Conservation (phyloP, 1,140 invertebrate species). For the Drosophila nasuta region DNA sequence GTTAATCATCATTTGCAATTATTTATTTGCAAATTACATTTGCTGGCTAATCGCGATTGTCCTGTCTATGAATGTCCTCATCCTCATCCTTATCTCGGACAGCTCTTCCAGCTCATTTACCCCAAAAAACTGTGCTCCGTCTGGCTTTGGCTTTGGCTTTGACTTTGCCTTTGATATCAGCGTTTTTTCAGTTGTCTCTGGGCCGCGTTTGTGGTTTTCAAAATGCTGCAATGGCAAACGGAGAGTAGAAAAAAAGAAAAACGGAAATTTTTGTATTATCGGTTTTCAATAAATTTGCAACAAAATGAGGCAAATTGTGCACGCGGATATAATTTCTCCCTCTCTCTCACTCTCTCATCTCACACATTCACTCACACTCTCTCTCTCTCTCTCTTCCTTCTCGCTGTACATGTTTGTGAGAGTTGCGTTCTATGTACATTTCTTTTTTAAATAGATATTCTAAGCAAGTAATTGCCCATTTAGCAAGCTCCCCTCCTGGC, state of each 20-base stretch:
- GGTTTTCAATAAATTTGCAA: slow-evolving; percentile 75
- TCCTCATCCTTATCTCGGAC: slow-evolving; percentile 31
- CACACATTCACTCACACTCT: no score
- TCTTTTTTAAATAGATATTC: slow-evolving; percentile 17
- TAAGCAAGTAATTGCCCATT: slow-evolving; percentile 3
- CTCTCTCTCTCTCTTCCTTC: background rate
- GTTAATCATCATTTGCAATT: slow-evolving; percentile 44
- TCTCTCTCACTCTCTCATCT: background rate
- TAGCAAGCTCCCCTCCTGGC: background rate
- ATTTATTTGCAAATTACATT: slow-evolving; percentile 47
- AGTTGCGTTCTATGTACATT: background rate
- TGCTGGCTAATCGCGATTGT: slow-evolving; percentile 18
- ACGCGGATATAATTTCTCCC: slow-evolving; percentile 4
- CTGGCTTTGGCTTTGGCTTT: background rate
- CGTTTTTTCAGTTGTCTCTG: background rate
- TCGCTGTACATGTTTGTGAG: slow-evolving; percentile 6
- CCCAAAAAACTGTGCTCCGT: slow-evolving; percentile 11
- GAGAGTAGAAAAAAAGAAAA: slow-evolving; percentile 53
- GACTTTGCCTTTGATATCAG: background rate
- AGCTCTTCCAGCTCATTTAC: slow-evolving; percentile 70
- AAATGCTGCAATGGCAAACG: slow-evolving; percentile 54
- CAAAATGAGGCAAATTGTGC: slow-evolving; percentile 50
- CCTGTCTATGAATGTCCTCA: slow-evolving; percentile 3
- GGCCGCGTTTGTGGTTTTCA: slow-evolving; percentile 7
- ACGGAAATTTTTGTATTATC: slow-evolving; percentile 65